Evolutionary conservation across 1,140 invertebrate genomes (phyloP).

Genomic region (Caenorhabditis latens): DNA sequence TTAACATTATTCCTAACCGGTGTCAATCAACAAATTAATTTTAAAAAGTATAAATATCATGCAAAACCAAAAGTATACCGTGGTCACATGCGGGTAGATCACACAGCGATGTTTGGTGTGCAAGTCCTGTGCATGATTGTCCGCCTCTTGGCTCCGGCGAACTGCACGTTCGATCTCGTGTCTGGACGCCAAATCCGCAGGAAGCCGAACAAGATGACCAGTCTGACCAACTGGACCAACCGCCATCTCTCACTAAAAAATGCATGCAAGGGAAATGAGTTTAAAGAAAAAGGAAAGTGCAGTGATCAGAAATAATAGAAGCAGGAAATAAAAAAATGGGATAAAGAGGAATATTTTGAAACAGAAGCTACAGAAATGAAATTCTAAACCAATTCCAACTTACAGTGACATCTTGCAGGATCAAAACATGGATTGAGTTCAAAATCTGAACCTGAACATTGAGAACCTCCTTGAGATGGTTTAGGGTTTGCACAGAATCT

Average conservation of each 20-base stretch:
- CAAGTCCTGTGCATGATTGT: slow-evolving; percentile 78
- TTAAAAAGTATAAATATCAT: not conserved
- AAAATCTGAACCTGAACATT: slow-evolving; percentile 78
- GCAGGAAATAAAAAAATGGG: slow-evolving; percentile 3
- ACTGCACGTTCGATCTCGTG: slow-evolving; percentile 82
- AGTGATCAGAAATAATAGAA: not conserved
- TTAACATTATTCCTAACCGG: not conserved
- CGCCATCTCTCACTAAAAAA: slow-evolving; percentile 78
- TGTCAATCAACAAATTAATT: not conserved
- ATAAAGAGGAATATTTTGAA: not conserved
- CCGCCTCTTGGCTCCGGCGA: slow-evolving; percentile 85
- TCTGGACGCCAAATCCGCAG: slow-evolving; percentile 77
- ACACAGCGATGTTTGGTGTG: slow-evolving; percentile 72
- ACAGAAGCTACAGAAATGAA: not conserved
- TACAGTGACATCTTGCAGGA: slow-evolving; percentile 79
- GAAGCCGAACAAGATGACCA: slow-evolving; percentile 78
- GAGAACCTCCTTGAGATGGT: slow-evolving; percentile 85
- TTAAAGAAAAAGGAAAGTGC: slow-evolving; percentile 42
- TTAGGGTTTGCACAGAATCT: slow-evolving; percentile 87
- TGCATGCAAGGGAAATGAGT: slow-evolving; percentile 37
- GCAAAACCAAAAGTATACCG: not conserved
- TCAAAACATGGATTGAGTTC: slow-evolving; percentile 78
- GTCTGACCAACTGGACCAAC: slow-evolving; percentile 83
- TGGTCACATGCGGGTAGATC: slow-evolving; percentile 57
- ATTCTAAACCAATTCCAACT: slow-evolving; percentile 29